Conservation (phyloP, 2,113 vertebrate species). For the Lycaon pictus region DNA sequence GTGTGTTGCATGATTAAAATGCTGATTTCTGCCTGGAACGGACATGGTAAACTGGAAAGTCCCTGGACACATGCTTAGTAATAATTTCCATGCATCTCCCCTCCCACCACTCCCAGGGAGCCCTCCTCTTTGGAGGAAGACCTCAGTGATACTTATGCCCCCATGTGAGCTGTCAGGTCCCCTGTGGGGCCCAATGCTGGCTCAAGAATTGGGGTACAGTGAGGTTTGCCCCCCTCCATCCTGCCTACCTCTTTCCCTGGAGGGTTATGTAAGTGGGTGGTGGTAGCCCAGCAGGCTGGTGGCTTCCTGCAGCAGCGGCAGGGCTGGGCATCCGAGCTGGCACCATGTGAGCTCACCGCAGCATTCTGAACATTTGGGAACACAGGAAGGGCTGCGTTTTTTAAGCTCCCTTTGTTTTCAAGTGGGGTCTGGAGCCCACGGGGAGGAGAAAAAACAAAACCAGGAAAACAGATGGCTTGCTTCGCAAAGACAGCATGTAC, state of each 20-base stretch:
- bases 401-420: conserved; percentile 77
- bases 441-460: conserved; percentile 75
- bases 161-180: background rate
- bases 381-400: conserved; percentile 72
- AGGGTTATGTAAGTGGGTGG: conserved; percentile 20
- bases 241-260: background rate
- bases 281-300: background rate
- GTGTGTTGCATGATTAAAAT: background rate
- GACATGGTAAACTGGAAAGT: background rate
- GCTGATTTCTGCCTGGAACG: background rate
- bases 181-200: background rate
- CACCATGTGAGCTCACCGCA: conserved; percentile 27
- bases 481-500: conserved; percentile 59
- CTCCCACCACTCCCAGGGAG: no score
- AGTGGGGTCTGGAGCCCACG: conserved; percentile 72
- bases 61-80: background rate
- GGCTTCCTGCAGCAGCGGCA: conserved; percentile 71
- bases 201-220: background rate
- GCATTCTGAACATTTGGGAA: conserved; percentile 72
- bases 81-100: background rate
- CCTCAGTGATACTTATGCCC: background rate
- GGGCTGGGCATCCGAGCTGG: conserved; percentile 70
- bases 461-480: conserved; percentile 80
- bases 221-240: background rate
- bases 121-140: background rate